A percentile compares a stretch with the other conserved stretches of the same genome.
Evolutionary conservation across 1,140 invertebrate species (phyloP).

Genomic region (Diorhabda carinulata): DNA sequence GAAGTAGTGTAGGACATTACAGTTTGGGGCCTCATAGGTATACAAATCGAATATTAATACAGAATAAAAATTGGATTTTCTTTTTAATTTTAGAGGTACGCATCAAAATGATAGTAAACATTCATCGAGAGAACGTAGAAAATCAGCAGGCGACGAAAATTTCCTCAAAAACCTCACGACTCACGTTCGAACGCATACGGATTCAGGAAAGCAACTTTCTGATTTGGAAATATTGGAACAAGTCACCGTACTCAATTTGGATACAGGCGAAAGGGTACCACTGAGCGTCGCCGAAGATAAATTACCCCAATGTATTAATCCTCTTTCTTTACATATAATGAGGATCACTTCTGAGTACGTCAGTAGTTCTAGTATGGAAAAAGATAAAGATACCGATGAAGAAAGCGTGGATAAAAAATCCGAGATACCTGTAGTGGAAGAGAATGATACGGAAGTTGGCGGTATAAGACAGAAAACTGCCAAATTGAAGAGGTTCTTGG

Average conservation of each 20-base stretch:
- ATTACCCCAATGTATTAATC: conserved; percentile 85
- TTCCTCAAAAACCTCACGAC: conserved; percentile 66
- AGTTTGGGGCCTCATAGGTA: conserved; percentile 56
- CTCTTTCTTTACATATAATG: conserved; percentile 92
- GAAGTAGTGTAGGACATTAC: conserved; percentile 57
- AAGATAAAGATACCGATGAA: conserved; percentile 76
- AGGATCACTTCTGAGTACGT: conserved; percentile 85
- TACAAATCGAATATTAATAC: not conserved
- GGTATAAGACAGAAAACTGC: conserved; percentile 51
- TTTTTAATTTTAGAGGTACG: conserved; percentile 27
- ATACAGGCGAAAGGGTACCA: conserved; percentile 86
- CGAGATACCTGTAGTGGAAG: conserved; percentile 55
- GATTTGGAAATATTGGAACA: conserved; percentile 90
- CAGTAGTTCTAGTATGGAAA: conserved; percentile 70
- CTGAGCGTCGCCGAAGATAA: conserved; percentile 87
- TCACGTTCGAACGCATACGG: conserved; percentile 75
- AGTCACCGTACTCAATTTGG: conserved; percentile 83
- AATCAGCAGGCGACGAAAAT: conserved; percentile 71
- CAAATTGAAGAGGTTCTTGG: conserved; percentile 80
- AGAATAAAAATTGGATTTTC: not conserved
- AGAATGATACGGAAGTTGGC: conserved; percentile 32
- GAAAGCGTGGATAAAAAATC: conserved; percentile 76
- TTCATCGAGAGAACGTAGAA: conserved; percentile 61
- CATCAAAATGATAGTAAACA: conserved; percentile 31
- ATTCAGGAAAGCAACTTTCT: conserved; percentile 77